Evolutionary conservation across 2,113 vertebrate species (phyloP).

Genomic region (Syngnathus scovelli): DNA sequence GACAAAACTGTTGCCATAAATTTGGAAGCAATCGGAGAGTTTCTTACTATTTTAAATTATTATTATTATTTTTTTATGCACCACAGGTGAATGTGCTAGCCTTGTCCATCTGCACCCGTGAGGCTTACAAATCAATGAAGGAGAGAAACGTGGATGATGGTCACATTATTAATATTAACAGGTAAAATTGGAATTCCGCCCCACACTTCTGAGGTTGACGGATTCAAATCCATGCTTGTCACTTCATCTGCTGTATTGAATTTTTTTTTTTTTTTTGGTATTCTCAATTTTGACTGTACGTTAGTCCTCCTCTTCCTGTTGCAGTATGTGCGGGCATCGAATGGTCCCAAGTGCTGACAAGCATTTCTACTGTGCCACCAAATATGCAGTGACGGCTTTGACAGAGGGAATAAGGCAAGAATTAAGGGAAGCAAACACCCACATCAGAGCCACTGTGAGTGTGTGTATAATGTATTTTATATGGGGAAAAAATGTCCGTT

Average conservation of each 20-base stretch:
- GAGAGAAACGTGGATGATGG: slow-evolving; percentile 89
- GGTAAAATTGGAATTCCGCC: slow-evolving; percentile 59
- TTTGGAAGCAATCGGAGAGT: too few species aligned
- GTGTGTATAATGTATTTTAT: not conserved
- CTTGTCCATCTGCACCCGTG: slow-evolving; percentile 89
- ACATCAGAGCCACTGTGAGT: slow-evolving; percentile 90
- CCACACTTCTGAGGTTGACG: not conserved
- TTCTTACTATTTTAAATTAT: not conserved
- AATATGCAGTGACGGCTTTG: slow-evolving; percentile 87
- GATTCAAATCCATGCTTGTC: not conserved
- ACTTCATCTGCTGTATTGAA: not conserved
- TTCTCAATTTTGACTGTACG: not conserved
- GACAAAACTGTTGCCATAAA: too few species aligned
- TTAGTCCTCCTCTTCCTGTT: not conserved
- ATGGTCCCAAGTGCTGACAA: slow-evolving; percentile 71
- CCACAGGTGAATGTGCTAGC: slow-evolving; percentile 89
- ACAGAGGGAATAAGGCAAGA: slow-evolving; percentile 92
- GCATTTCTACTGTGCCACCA: slow-evolving; percentile 94
- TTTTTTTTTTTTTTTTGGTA: not conserved
- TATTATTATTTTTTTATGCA: not conserved
- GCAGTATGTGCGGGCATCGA: slow-evolving; percentile 88
- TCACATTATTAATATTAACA: slow-evolving; percentile 96
- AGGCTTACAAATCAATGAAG: slow-evolving; percentile 93
- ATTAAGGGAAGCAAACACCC: slow-evolving; percentile 83
- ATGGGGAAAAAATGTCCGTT: not conserved